Base-by-base conservation (phyloP, 2,113 vertebrate genomes). In the Carassius gibelio region DNA sequence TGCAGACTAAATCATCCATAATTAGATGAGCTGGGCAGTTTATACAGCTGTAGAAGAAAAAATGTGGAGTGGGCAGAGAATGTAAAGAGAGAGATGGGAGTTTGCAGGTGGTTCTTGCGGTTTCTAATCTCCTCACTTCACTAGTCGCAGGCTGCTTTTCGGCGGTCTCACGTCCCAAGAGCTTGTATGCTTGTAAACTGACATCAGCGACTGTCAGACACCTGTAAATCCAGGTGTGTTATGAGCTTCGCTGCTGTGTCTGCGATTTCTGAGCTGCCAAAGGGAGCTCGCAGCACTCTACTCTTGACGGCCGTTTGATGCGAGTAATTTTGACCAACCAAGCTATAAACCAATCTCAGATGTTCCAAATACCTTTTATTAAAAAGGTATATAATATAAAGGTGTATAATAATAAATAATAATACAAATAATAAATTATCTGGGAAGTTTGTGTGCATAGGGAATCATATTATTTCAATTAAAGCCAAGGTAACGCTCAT, bases 11-110 rank as follows among this genome's bases (percentile, higher is more conserved):
- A 76, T 85, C 81, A 81, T 38, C 75, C 50, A 26, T 85, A 87
- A 89, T 89, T 89, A 87, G 85, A 71, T 84, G 62, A 84, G 64
- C 80, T 85, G 62, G 88, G 68, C 62, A 86, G 87, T 90, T 89
- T 84, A 55, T 81, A 86, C 89, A 72, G 86, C 79, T 85, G 87
- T 55, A 55, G 75, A 55, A 11, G 26, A 55, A 52, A 75, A 75
- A 83, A 89, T 84, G 89, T 91, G 91, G 91, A 92, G 89, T 92
- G 91, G 87, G 90, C 89, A 91, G 85, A 68, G 82, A 89, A 74
- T 86, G 82, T 86, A 86, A 89, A 87, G 84, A 84, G 86, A 88
- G 88, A 89, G 84, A 82, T 86, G 82, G 66, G 85, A 83, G 87
- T 89, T 87, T 90, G 86, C 89, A 92, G 91, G 87, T 91, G 91